Conservation (phyloP, 2,888 invertebrate species). For the Dynastes maya region DNA sequence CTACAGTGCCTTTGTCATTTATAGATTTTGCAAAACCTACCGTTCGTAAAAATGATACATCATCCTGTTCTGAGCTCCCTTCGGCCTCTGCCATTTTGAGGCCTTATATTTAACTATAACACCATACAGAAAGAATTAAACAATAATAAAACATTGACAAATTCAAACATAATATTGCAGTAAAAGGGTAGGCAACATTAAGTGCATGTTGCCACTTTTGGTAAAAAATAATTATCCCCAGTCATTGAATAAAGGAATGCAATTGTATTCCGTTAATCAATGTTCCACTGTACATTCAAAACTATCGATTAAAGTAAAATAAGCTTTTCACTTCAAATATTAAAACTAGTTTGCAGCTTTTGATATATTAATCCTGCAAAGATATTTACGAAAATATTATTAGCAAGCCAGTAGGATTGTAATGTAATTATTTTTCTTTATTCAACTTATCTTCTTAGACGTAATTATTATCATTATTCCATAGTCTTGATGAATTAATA, state of each 20-base stretch:
- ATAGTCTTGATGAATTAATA: conserved; percentile 9
- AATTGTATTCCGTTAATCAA: too few relatives aligned
- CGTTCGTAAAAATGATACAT: conserved; percentile 99
- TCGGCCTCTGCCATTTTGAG: conserved; percentile 90
- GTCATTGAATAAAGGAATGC: too few relatives aligned
- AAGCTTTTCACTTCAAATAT: not conserved
- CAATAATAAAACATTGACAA: conserved; percentile 45
- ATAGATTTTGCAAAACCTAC: conserved; percentile 75
- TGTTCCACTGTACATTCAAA: conserved; percentile 15
- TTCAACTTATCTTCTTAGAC: not conserved
- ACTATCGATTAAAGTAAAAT: conserved; percentile 46
- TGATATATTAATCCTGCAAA: not conserved
- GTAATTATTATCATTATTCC: not conserved
- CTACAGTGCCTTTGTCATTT: conserved; percentile 7
- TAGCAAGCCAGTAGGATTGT: not conserved
- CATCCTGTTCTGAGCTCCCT: conserved; percentile 99
- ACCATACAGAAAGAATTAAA: conserved; percentile 48
- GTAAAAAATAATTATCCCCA: conserved; percentile 45
- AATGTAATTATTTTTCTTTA: not conserved
- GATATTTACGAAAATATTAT: not conserved
- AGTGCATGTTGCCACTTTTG: conserved; percentile 3
- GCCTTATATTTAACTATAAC: conserved; percentile 58
- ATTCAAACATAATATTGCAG: conserved; percentile 46
- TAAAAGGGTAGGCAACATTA: conserved; percentile 50
- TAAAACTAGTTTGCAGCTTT: not conserved